Evolutionary conservation across 1,140 invertebrate species (phyloP).

Genomic region (Vollenhovia emeryi): DNA sequence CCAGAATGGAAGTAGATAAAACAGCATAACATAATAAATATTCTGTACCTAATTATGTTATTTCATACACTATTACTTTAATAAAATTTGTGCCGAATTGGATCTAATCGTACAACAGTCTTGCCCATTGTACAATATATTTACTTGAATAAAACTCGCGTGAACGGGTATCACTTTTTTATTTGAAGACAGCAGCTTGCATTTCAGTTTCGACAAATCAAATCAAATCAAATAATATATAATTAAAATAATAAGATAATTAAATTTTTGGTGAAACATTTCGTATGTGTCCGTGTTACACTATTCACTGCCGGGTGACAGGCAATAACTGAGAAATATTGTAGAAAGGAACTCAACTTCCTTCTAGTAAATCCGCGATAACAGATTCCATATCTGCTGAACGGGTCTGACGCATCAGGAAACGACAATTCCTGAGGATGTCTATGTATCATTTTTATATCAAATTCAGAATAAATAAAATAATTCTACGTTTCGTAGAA

Average conservation of each 20-base stretch:
- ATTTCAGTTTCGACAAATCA: neutral
- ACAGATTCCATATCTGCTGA: conserved; percentile 39
- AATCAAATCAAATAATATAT: neutral
- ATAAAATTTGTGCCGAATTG: neutral
- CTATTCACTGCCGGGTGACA: neutral
- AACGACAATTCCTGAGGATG: neutral
- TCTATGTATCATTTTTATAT: conserved; percentile 10
- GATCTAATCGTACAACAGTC: neutral
- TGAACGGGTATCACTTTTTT: neutral
- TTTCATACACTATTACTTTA: neutral
- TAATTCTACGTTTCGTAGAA: neutral
- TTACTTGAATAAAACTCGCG: neutral
- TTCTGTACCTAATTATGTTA: neutral
- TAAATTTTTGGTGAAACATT: neutral
- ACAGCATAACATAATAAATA: neutral
- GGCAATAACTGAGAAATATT: conserved; percentile 26
- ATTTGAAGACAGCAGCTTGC: neutral
- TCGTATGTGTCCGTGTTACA: neutral
- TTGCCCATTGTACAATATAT: neutral
- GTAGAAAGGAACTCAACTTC: conserved; percentile 62
- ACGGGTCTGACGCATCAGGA: conserved; percentile 4
- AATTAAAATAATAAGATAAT: neutral
- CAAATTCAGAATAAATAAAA: too few relatives aligned
- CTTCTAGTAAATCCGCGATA: conserved; percentile 59
- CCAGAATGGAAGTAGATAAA: neutral